A percentile compares a stretch with the other conserved stretches of the same genome.
These are phyloP conservation scores for Itoplectis maculator DNA, from an alignment of 2,888 invertebrate species.

Conservation along the genomic window DNA sequence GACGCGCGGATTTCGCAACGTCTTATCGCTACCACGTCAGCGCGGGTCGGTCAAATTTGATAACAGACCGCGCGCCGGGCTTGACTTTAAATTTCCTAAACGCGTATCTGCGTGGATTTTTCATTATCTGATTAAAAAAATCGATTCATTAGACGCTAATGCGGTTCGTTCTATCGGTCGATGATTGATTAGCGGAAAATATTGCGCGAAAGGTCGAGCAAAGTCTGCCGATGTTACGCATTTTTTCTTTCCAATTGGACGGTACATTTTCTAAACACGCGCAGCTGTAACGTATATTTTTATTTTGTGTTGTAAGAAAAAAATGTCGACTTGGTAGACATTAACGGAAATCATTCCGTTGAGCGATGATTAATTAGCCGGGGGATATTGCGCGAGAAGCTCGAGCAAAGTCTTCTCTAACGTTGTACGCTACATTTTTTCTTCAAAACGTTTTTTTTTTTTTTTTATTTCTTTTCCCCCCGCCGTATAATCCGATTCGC, in stretches of 20 bases:
- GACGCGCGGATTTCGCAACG: constrained; percentile 36
- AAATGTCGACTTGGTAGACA: too few relatives aligned
- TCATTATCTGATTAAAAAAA: not conserved
- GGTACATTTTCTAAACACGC: not conserved
- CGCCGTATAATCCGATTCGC: not conserved
- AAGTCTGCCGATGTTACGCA: constrained; percentile 1
- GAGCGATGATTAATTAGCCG: too few relatives aligned
- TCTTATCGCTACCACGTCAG: constrained; percentile 53
- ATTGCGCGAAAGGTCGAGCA: constrained; percentile 16
- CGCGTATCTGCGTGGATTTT: not conserved
- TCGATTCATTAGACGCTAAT: constrained; percentile 1
- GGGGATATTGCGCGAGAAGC: too few relatives aligned
- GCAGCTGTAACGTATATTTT: not conserved
- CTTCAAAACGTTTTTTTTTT: too few relatives aligned
- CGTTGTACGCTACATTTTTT: too few relatives aligned
- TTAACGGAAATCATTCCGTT: too few relatives aligned
- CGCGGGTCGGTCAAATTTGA: constrained; percentile 38
- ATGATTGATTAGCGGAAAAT: constrained; percentile 14
- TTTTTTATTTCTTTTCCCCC: not conserved
- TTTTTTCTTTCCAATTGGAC: not conserved
- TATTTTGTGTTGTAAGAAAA: too few relatives aligned
- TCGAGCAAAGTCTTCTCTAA: too few relatives aligned
- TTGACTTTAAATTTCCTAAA: constrained; percentile 10
- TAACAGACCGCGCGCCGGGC: not conserved
- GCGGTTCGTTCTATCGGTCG: not conserved